Evolutionary conservation across 2,888 invertebrate genomes (phyloP), one percentile per base, ranked within the genome.

Genomic region (Limnephilus auricula): DNA sequence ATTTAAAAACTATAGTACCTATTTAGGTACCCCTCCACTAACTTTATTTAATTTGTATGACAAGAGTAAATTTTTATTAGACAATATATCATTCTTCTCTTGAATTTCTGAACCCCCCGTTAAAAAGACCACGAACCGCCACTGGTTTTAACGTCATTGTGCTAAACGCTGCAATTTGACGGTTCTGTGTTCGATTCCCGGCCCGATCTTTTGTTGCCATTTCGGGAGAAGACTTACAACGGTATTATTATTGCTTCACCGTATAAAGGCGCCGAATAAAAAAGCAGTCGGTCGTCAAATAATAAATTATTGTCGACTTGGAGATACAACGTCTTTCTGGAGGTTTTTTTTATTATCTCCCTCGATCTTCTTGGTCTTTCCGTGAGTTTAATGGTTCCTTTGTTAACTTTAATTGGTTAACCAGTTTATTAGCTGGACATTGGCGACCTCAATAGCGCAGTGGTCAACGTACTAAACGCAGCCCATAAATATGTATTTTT

Each of bases 151-250:
- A 65, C 65, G 65, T 65, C 65, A 65, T 65, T 65, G 65, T 65
- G 65, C 65, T 25, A 25, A 82, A 25, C 82, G 82, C 32, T n/a
- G 34, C 82, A 34, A 82, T 82, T 32, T 25, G 82, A 32, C 82
- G 32, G 34, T 82, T 82, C 34, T 31, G 32, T 82, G 82, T 82
- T 82, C 82, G 82, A 82, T 34, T 18, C 2, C 32, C 82, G 82
- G 34, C 15, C 82, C 82, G 82, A 34, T 82, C 82, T 34, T 82
- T 82, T 32, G 82, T 34, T 82, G 31, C 82, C 82, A 34, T 82
- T 82, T 82, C 37, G 25, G 82, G 82, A 65, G 65, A 65, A 9
- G 65, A n/a, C 25, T 4, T 65, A 9, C 25, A 65, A 65, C 65
- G 65, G 65, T 6, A 65, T n/a, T n/a, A 25, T 65, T 65, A 65